These are phyloP conservation scores for Sciaenops ocellatus DNA, from an alignment of 2,797 vertebrate genomes.

Conservation along the genomic window DNA sequence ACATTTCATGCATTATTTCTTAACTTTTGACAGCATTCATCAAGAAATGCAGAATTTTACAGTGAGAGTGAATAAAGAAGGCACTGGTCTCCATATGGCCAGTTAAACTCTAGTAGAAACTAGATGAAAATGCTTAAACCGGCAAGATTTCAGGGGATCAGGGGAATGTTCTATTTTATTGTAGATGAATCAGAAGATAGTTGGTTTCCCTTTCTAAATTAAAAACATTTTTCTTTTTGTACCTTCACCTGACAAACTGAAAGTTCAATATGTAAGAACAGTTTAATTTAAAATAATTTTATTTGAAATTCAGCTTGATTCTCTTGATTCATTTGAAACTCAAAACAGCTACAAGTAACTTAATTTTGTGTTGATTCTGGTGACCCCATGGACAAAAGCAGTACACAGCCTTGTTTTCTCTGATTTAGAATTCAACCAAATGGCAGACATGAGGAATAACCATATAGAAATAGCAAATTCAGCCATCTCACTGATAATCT, in stretches of 20 bases:
- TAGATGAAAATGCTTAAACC: conserved; percentile 3
- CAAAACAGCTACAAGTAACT: too few relatives aligned
- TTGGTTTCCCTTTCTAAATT: not conserved
- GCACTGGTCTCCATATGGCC: not conserved
- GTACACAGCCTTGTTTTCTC: too few relatives aligned
- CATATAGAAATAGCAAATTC: too few relatives aligned
- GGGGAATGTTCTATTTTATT: conserved; percentile 11
- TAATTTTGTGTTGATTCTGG: too few relatives aligned
- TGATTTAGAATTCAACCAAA: too few relatives aligned
- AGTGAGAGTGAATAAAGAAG: not conserved
- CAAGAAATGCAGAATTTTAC: conserved; percentile 39
- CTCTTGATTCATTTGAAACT: too few relatives aligned
- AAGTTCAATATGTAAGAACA: not conserved
- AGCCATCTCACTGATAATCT: too few relatives aligned
- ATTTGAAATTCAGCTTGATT: too few relatives aligned
- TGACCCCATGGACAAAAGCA: too few relatives aligned
- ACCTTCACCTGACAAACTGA: not conserved
- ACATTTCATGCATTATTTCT: conserved; percentile 64
- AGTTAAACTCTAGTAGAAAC: not conserved
- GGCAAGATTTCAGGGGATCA: not conserved
- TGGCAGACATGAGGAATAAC: too few relatives aligned
- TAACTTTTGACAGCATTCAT: conserved; percentile 57
- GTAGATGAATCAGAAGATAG: not conserved
- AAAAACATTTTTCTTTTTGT: not conserved
- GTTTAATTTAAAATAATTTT: not conserved